Base-by-base conservation (phyloP, 2,113 vertebrate genomes). In the Orycteropus afer region DNA sequence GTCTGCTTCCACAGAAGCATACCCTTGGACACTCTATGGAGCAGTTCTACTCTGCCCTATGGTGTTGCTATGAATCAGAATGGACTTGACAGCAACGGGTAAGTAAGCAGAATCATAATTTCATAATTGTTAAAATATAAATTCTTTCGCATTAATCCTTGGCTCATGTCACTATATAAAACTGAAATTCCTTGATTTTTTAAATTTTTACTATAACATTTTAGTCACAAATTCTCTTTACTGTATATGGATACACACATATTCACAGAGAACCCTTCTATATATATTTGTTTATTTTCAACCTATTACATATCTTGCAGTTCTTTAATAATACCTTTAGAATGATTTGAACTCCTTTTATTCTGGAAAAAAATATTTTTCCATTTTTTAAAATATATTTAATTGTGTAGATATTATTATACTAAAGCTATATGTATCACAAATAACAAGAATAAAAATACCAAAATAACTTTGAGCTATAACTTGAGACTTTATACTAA, bases 361-460 rank as follows among this genome's bases (percentile, higher is more conserved):
- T 86, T 73, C 34, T 78, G 34, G 42, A 10, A 78, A 57, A 76
- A 20, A 61, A 6, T 25, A 79, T 69, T 79, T 96, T 89, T 82
- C 29, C 47, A 91, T 37, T 78, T 87, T 25, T 93, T 78, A 89
- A 63, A 89, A 53, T 85, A 61, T 83, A 81, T 91, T 84, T 76
- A 93, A 91, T 94, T 90, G 22, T 0, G 2, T 76, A 14, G 51
- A 2, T 83, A 93, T 97, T 86, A 96, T 95, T 76, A 15, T 82
- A 97, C 95, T 95, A 88, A 97, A 97, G 97, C 95, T 97, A 95
- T 94, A 98, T 97, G 96, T 97, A 61, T 98, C 51, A 69, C 94
- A 97, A 96, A 96, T 96, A 92, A 47, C 3, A 91, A 81, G 20
- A 79, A 69, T 40, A 97, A 98, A 98, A 98, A 97, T 96, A 97